Evolutionary conservation across 1,140 invertebrate species (phyloP), one percentile per base, ranked within the genome.

Genomic region (Drosophila auraria): DNA sequence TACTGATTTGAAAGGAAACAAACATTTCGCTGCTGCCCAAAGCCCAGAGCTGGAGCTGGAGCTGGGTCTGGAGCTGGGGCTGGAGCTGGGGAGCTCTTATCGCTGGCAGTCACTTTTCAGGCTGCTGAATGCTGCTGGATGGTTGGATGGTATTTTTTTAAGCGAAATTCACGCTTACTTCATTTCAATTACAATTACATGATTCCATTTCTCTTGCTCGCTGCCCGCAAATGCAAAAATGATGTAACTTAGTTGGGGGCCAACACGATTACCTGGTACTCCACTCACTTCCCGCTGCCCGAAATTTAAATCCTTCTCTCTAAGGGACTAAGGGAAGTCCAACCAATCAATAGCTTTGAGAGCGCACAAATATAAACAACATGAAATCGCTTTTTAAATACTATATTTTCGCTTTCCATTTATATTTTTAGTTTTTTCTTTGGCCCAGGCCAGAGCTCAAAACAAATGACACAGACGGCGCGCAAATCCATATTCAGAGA

Each of bases 1-100:
- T 90, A 72, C 86, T 90, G 86, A 90, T 90, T 90, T 90, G 86
- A 90, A 90, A 90, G 86, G 86, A 90, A 90, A 86, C 86, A 86
- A 90, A 91, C 79, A 90, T 82, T 80, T 84, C 57, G 47, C 64
- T 76, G 60, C 74, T 59, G 45, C 20, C 68, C 38, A 61, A 59
- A 57, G 53, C 44, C 38, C 8, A 33, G 33, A 30, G 50, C 44
- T 42, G 56, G 50, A 42, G 40, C 62, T 8, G 53, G 33, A 25
- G 50, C 44, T 47, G 53, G 50, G 42, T 36, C 62, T 44, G 51
- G 58, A 25, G 45, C 44, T 47, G 53, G 50, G 45, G 36, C 62
- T 44, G 51, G 58, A 42, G 40, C 62, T 36, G 33, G 11, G 11
- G 33, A 36, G 33, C 33, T 36, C 33, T 36, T 36, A 36, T 36